Percentiles rank a stretch among this genome's conserved stretches.
phyloP scores from a whole-genome alignment of 2,113 vertebrate species.

The Ceuthmochares aereus region DNA sequence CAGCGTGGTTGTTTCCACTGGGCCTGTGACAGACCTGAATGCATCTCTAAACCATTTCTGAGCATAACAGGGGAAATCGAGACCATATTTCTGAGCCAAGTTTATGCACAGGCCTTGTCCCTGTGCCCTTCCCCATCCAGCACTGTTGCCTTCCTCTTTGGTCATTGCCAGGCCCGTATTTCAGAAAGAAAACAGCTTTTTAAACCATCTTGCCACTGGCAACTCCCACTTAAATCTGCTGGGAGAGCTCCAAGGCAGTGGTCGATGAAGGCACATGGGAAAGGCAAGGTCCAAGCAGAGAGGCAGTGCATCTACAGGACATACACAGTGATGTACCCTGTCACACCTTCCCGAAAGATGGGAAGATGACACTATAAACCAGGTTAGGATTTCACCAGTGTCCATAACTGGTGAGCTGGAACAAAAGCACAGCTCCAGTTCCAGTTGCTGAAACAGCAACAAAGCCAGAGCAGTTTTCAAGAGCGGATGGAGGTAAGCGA shows the following conservation, averaged over 20 bases:
- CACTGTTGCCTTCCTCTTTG: neutral
- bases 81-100: neutral
- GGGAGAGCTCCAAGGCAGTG: accelerated
- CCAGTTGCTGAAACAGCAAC: neutral
- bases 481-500: neutral
- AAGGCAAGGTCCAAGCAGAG: neutral
- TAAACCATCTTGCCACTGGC: neutral
- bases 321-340: accelerated
- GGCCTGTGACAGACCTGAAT: neutral
- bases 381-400: neutral
- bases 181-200: neutral
- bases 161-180: neutral
- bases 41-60: neutral
- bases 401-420: neutral
- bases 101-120: neutral
- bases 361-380: neutral
- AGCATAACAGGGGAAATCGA: neutral
- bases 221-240: neutral
- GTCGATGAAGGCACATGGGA: accelerated
- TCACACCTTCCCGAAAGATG: neutral
- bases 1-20: neutral
- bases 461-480: neutral
- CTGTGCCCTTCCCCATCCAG: neutral
- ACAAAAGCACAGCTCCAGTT: neutral
- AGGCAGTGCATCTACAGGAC: neutral